phyloP scores from a whole-genome alignment of 2,797 vertebrate species.

The Anolis apletophallus region DNA sequence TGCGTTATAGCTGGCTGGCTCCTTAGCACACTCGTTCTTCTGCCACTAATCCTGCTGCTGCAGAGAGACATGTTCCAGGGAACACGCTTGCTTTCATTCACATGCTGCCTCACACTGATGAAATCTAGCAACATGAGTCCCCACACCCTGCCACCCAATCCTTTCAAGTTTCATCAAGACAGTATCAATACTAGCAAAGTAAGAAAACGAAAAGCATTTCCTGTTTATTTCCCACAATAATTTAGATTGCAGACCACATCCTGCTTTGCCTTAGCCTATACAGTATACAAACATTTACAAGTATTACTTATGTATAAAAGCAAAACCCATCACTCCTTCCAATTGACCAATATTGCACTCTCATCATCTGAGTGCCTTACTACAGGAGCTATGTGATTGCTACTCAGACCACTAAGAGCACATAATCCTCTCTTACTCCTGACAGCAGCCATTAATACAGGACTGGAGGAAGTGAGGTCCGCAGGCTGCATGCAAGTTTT shows the following conservation, averaged over 20 bases:
- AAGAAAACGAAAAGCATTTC: neutral
- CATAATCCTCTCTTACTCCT: neutral
- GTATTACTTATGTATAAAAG: neutral
- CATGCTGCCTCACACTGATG: neutral
- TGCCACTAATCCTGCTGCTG: neutral
- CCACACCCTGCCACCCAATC: neutral
- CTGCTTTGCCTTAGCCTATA: neutral
- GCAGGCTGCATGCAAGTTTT: too few relatives aligned
- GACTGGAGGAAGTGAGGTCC: too few relatives aligned
- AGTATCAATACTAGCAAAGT: constrained; percentile 4
- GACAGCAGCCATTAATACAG: neutral
- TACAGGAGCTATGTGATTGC: neutral
- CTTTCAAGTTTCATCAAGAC: neutral
- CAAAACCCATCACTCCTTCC: neutral
- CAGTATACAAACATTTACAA: neutral
- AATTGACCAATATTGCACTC: neutral
- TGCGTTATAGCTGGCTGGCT: rapidly evolving
- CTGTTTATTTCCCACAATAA: neutral
- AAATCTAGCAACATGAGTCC: constrained; percentile 3
- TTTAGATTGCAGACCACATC: neutral
- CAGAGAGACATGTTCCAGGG: neutral
- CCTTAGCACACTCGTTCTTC: neutral
- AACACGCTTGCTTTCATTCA: neutral
- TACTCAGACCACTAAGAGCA: neutral
- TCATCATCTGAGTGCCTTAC: constrained; percentile 1